Evolutionary conservation across 2,888 invertebrate genomes (phyloP).

Genomic region (Sphaerophoria taeniata): DNA sequence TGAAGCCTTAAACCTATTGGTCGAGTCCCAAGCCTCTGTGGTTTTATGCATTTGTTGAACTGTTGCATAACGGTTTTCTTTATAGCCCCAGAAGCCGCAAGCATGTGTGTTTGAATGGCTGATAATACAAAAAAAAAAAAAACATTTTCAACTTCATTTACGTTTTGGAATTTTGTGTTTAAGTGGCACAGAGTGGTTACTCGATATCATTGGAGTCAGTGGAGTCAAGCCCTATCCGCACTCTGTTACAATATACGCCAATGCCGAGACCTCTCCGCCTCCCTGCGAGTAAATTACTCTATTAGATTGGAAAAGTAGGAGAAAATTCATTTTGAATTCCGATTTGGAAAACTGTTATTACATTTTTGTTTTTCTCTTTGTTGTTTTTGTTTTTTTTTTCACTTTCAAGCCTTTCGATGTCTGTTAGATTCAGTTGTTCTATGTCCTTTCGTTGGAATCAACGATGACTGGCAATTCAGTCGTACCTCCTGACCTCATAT

Average conservation of each 20-base stretch:
- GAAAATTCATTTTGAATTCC: conserved; percentile 70
- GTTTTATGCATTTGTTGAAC: conserved; percentile 59
- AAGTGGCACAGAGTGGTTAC: conserved; percentile 68
- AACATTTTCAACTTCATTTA: conserved; percentile 67
- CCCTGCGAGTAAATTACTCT: conserved; percentile 63
- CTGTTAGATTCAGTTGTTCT: too few relatives aligned
- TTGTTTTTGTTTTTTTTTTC: background rate
- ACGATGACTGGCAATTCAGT: background rate
- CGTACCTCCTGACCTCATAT: background rate
- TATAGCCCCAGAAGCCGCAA: conserved; percentile 13
- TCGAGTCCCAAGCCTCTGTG: background rate
- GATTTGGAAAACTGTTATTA: conserved; percentile 65
- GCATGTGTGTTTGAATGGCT: conserved; percentile 1
- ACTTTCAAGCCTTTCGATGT: too few relatives aligned
- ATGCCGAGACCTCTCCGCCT: background rate
- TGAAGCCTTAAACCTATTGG: background rate
- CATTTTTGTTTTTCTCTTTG: conserved; percentile 56
- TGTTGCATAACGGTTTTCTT: conserved; percentile 61
- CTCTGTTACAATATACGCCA: conserved; percentile 26
- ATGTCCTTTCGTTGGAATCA: background rate
- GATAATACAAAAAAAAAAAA: conserved; percentile 26
- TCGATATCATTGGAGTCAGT: conserved; percentile 54
- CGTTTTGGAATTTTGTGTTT: conserved; percentile 52
- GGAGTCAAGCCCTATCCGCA: background rate
- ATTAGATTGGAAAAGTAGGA: conserved; percentile 70